phyloP scores from a whole-genome alignment of 2,113 vertebrate species.

The Grammomys surdaster region DNA sequence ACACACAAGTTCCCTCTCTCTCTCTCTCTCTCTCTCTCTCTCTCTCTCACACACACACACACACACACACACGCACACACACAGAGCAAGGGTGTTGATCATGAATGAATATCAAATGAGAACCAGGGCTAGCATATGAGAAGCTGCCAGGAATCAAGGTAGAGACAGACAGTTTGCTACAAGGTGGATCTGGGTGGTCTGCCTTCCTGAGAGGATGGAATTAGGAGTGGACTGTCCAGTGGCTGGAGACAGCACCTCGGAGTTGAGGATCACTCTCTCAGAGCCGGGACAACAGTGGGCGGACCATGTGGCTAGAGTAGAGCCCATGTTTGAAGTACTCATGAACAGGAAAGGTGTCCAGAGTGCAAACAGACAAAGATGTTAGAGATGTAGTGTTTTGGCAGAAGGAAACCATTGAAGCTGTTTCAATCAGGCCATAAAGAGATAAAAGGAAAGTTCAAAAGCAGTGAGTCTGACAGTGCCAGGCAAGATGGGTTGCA shows the following conservation, averaged over 20 bases:
- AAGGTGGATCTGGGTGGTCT: not conserved
- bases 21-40: no score
- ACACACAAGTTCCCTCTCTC: no score
- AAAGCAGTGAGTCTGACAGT: not conserved
- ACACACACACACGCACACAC: not conserved
- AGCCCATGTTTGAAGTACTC: not conserved
- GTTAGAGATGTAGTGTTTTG: not conserved
- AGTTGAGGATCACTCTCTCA: not conserved
- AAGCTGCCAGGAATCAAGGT: not conserved
- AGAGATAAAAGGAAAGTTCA: slow-evolving; percentile 40
- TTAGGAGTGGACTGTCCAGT: not conserved
- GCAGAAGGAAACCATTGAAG: slow-evolving; percentile 13
- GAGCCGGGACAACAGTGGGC: not conserved
- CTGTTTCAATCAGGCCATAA: not conserved
- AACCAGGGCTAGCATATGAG: not conserved
- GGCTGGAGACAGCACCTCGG: not conserved
- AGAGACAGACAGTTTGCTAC: not conserved
- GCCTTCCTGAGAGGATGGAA: not conserved
- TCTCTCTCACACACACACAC: no score
- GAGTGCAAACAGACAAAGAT: not conserved
- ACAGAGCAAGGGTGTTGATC: not conserved
- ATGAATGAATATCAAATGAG: not conserved
- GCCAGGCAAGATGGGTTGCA: slow-evolving; percentile 1
- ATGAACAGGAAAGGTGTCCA: not conserved
- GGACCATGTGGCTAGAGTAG: not conserved